phyloP scores from a whole-genome alignment of 2,113 vertebrate genomes.

The Oreochromis aureus region DNA sequence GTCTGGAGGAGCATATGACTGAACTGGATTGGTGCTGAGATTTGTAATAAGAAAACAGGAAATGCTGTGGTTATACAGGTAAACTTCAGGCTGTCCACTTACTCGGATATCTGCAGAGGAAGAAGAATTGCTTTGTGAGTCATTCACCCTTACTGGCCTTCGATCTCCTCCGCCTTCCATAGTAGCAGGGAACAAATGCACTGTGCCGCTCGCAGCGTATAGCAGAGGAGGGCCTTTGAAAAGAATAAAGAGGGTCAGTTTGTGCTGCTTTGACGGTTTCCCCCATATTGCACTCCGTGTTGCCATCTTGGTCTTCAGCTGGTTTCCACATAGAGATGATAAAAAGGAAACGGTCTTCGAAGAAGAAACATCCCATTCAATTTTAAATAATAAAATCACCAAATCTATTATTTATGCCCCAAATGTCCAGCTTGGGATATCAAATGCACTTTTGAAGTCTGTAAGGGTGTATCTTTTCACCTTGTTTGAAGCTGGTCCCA shows the following conservation, averaged over 20 bases:
- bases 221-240: background rate
- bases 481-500: slow-evolving; percentile 51
- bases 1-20: background rate
- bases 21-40: background rate
- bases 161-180: background rate
- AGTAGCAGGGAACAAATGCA: background rate
- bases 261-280: background rate
- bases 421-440: slow-evolving; percentile 61
- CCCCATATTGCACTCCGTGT: background rate
- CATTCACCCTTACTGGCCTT: background rate
- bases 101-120: background rate
- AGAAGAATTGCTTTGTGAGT: background rate
- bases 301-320: background rate
- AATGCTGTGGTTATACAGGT: background rate
- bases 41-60: background rate
- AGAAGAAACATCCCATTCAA: slow-evolving; percentile 28
- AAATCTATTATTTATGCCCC: slow-evolving; percentile 60
- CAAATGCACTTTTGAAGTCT: slow-evolving; percentile 65
- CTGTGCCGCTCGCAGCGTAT: background rate
- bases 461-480: slow-evolving; percentile 51
- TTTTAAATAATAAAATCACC: slow-evolving; percentile 63
- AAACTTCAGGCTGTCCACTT: background rate
- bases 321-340: background rate
- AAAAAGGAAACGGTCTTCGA: slow-evolving; percentile 7
- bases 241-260: background rate